A percentile compares a stretch with the other conserved stretches of the same genome.
These are phyloP conservation scores for Aphaenogaster rudis DNA, from an alignment of 1,140 invertebrate species.

Conservation along the genomic window DNA sequence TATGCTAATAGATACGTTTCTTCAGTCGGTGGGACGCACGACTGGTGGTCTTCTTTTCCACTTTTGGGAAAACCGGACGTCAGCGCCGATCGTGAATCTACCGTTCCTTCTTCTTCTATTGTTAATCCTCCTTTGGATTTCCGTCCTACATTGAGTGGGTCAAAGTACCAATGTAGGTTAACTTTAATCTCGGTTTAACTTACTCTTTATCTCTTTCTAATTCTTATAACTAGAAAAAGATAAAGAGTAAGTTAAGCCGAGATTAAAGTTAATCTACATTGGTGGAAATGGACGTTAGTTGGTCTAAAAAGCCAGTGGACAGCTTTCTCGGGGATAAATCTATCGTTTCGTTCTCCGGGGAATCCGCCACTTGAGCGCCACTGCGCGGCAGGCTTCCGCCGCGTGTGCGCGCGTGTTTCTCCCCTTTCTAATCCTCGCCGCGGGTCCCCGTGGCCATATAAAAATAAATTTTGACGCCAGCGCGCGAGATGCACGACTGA, in stretches of 20 bases:
- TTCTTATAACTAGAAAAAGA: no score
- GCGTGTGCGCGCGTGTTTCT: constrained; percentile 32
- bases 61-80: not conserved
- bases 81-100: not conserved
- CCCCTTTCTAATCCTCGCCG: constrained; percentile 50
- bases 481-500: not conserved
- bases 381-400: constrained; percentile 43
- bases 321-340: not conserved
- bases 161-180: no score
- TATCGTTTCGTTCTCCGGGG: not conserved
- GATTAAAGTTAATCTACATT: no score
- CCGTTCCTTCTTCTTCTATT: no score
- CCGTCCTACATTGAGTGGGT: no score
- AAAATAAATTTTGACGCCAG: constrained; percentile 55
- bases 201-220: no score
- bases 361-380: constrained; percentile 34
- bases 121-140: no score
- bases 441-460: constrained; percentile 26
- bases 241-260: no score
- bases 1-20: not conserved
- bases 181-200: no score
- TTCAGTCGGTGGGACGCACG: not conserved
- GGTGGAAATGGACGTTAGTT: no score
- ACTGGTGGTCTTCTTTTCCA: no score
- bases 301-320: no score